Conservation (phyloP, 2,113 vertebrate genomes). For the Brevimyrus niger region DNA sequence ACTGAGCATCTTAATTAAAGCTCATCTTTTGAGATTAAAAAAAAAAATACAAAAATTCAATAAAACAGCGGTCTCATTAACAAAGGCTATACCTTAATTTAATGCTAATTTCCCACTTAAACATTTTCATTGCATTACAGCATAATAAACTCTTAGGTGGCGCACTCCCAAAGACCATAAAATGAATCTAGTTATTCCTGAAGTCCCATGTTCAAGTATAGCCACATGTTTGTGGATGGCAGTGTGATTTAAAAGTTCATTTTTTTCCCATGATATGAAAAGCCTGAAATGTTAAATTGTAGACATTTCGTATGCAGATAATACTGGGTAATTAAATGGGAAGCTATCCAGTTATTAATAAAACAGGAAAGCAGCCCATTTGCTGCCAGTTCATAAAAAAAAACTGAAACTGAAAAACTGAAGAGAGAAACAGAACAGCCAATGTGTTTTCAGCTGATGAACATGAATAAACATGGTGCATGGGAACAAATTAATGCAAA, state of each 20-base stretch:
- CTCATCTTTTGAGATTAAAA: background rate
- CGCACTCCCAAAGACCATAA: constrained; percentile 6
- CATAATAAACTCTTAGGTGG: background rate
- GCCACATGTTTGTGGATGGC: constrained; percentile 6
- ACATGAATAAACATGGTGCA: background rate
- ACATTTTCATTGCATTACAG: background rate
- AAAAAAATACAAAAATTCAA: background rate
- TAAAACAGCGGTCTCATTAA: background rate
- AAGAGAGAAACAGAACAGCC: background rate
- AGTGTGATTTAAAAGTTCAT: background rate
- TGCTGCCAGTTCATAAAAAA: background rate
- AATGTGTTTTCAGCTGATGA: background rate
- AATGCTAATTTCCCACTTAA: constrained; percentile 1
- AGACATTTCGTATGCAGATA: background rate
- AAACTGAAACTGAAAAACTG: background rate
- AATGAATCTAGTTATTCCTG: constrained; percentile 13
- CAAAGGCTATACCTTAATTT: background rate
- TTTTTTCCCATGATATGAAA: background rate
- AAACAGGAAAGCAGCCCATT: background rate
- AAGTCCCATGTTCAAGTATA: constrained; percentile 22
- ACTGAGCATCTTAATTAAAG: background rate
- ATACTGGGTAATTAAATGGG: background rate
- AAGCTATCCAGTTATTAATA: background rate
- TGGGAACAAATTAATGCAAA: background rate
- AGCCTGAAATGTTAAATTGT: background rate